Evolutionary conservation across 2,113 vertebrate species (phyloP), one percentile per base, ranked within the genome.

Genomic region (Capreolus pygargus): DNA sequence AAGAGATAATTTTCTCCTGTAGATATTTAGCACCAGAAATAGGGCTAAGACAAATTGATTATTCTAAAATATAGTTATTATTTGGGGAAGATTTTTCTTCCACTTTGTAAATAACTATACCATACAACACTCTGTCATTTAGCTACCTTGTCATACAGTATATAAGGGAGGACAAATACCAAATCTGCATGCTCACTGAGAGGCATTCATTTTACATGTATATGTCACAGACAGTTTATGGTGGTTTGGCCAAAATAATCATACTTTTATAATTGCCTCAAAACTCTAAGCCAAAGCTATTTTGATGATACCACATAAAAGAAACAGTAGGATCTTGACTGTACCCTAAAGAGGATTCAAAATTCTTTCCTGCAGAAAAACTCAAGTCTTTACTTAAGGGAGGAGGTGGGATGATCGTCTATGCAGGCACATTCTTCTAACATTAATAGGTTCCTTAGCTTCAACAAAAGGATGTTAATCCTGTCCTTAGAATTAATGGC

Each of bases 401-500:
- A 84, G 27, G 43, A 94, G 2, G 7, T 58, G 21, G 3, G 12
- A 33, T 25, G 19, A 7, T 33, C 25, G 57, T 90, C 91, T 70
- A 17, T n/a, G 19, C 23, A 91, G 10, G 47, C 11, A 23, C 50
- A 14, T 43, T 86, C 85, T 83, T 54, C 78, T 61, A 79, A 95
- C 27, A 52, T 25, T 89, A 89, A 86, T 60, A 76, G 1, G 12
- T 33, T 93, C 19, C 58, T 81, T 89, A 84, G 45, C 30, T 76
- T 96, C 86, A 88, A 81, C 11, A 83, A 93, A 95, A 95, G 36
- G 27, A 43, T 60, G 16, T 43, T 93, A 93, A 96, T 88, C 54
- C 9, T 67, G 58, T 70, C 11, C 25, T 58, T 61, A 70, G 19
- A 86, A 89, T 47, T 90, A 50, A 87, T 92, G 50, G 21, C 27